Evolutionary conservation across 2,797 vertebrate species (phyloP).

Genomic region (Benthosema pterotum): DNA sequence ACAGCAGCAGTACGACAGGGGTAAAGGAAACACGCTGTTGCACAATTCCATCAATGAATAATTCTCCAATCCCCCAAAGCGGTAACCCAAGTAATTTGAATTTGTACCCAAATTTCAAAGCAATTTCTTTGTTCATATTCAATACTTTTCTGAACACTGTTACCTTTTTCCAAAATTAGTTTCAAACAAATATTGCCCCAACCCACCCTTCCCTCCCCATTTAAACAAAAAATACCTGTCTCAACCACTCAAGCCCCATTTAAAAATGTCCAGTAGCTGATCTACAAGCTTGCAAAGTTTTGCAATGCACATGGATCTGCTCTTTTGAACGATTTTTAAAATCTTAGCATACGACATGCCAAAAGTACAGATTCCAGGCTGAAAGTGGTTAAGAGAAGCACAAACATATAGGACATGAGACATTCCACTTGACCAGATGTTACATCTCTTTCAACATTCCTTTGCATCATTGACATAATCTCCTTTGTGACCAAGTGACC

Average conservation of each 20-base stretch:
- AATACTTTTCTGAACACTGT: background rate
- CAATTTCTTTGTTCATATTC: constrained; percentile 5
- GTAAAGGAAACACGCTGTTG: no score
- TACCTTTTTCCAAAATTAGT: constrained; percentile 20
- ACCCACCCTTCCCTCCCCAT: constrained; percentile 10
- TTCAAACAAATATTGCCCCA: constrained; percentile 19
- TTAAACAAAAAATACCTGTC: constrained; percentile 24
- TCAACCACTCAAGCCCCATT: background rate
- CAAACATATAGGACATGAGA: constrained; percentile 6
- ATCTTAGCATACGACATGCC: no score
- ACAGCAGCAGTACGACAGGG: constrained; percentile 14
- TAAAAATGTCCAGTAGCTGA: no score
- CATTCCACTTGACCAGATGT: constrained; percentile 19
- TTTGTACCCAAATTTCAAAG: constrained; percentile 18
- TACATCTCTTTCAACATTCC: constrained; percentile 34
- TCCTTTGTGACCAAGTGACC: constrained; percentile 36
- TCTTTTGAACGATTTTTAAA: no score
- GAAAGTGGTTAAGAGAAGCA: constrained; percentile 19
- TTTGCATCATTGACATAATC: constrained; percentile 17
- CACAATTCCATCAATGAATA: constrained; percentile 21
- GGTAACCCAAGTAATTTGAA: background rate
- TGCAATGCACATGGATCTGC: no score
- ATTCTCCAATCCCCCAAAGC: constrained; percentile 1
- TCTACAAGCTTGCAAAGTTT: no score
- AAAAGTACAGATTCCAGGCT: no score